Percentiles rank a stretch among this genome's conserved stretches.
Conservation (phyloP, 2,113 vertebrate species). For the Otocyon megalotis region DNA sequence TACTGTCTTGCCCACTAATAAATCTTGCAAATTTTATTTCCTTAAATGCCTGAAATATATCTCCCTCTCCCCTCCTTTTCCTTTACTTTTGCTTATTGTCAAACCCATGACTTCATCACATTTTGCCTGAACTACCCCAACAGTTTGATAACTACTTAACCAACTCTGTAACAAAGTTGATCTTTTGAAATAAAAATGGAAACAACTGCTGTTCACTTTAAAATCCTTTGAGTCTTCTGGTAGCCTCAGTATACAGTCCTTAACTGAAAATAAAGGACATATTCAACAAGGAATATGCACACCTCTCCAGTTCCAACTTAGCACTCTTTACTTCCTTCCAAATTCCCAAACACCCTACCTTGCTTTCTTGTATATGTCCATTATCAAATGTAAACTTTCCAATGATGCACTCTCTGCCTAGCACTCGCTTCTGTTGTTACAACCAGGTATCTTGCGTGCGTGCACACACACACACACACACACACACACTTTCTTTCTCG, state of each 20-base stretch:
- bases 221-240: neutral
- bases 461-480: neutral
- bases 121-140: neutral
- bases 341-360: neutral
- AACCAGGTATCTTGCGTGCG: neutral
- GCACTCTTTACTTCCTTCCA: neutral
- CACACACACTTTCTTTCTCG: too few relatives aligned
- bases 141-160: neutral
- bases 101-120: neutral
- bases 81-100: neutral
- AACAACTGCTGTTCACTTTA: neutral
- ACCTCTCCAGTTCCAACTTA: neutral
- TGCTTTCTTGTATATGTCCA: neutral
- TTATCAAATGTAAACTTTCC: neutral
- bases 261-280: neutral
- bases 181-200: neutral
- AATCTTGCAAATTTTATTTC: neutral
- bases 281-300: too few relatives aligned
- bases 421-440: neutral
- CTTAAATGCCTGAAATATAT: neutral
- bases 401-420: neutral
- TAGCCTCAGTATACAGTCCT: neutral
- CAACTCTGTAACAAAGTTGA: neutral
- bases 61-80: rapidly evolving
- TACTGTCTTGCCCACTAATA: neutral